phyloP scores from a whole-genome alignment of 2,797 vertebrate species.

The Eospalax fontanierii region DNA sequence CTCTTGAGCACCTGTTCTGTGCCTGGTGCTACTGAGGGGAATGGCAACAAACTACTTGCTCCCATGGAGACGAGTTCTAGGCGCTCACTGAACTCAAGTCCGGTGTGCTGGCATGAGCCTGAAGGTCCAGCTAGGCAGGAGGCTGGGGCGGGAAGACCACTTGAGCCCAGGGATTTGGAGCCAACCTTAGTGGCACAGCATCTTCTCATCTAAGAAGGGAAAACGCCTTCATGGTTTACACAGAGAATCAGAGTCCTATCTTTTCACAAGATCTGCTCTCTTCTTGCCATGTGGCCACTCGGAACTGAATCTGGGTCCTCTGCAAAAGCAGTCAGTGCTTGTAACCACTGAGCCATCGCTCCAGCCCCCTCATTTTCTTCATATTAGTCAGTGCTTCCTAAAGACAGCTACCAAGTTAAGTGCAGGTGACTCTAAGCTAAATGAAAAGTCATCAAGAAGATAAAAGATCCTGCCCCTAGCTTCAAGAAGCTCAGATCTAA shows the following conservation, averaged over 20 bases:
- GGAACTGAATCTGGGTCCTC: too few species aligned
- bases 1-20: not conserved
- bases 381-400: too few species aligned
- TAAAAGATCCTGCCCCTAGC: too few species aligned
- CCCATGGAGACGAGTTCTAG: not conserved
- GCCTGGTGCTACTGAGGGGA: not conserved
- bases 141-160: not conserved
- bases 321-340: too few species aligned
- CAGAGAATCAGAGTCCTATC: not conserved
- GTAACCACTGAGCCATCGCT: too few species aligned
- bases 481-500: too few species aligned
- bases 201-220: not conserved
- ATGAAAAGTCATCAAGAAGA: too few species aligned
- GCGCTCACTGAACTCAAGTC: slow-evolving; percentile 10
- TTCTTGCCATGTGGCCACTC: too few species aligned
- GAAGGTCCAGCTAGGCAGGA: not conserved
- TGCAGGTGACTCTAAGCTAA: too few species aligned
- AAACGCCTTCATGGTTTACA: slow-evolving; percentile 2
- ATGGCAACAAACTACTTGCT: not conserved
- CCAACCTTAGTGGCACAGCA: not conserved
- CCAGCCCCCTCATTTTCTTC: too few species aligned
- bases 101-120: not conserved
- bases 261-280: not conserved
- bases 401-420: too few species aligned
- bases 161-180: not conserved